A percentile compares a stretch with the other conserved stretches of the same genome.
These are phyloP conservation scores for Nebria brevicollis DNA, from an alignment of 2,888 invertebrate species.

Conservation along the genomic window DNA sequence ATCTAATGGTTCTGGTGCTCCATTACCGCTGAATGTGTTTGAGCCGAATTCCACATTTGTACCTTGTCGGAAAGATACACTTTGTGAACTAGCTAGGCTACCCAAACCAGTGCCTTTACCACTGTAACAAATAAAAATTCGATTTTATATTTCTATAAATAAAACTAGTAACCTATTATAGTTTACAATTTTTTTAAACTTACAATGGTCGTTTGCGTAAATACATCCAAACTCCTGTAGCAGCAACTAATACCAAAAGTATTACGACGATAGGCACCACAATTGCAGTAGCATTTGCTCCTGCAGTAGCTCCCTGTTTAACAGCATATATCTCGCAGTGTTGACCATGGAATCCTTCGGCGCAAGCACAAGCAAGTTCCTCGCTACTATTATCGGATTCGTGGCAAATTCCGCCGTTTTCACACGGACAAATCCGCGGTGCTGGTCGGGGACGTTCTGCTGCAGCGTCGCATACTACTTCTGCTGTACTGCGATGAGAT, in stretches of 20 bases:
- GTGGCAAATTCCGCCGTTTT: constrained; percentile 85
- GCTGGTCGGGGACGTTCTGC: constrained; percentile 78
- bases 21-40: constrained; percentile 68
- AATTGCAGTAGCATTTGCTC: constrained; percentile 75
- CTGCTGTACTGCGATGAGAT: constrained; percentile 65
- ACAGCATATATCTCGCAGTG: constrained; percentile 77
- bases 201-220: constrained; percentile 86
- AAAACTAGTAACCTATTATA: not conserved
- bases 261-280: constrained; percentile 85
- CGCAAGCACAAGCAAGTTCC: constrained; percentile 77
- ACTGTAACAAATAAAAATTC: constrained; percentile 62
- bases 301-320: constrained; percentile 67
- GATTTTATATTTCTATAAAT: constrained; percentile 9
- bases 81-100: constrained; percentile 85
- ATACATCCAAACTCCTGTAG: constrained; percentile 83
- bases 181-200: constrained; percentile 60
- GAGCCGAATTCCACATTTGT: constrained; percentile 90
- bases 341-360: constrained; percentile 76
- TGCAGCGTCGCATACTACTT: constrained; percentile 84
- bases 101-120: constrained; percentile 84
- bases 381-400: constrained; percentile 63
- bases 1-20: constrained; percentile 72
- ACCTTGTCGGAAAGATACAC: constrained; percentile 92
- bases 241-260: constrained; percentile 75
- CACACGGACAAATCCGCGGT: constrained; percentile 84